Conservation (phyloP, 2,797 vertebrate species). For the Menidia menidia region DNA sequence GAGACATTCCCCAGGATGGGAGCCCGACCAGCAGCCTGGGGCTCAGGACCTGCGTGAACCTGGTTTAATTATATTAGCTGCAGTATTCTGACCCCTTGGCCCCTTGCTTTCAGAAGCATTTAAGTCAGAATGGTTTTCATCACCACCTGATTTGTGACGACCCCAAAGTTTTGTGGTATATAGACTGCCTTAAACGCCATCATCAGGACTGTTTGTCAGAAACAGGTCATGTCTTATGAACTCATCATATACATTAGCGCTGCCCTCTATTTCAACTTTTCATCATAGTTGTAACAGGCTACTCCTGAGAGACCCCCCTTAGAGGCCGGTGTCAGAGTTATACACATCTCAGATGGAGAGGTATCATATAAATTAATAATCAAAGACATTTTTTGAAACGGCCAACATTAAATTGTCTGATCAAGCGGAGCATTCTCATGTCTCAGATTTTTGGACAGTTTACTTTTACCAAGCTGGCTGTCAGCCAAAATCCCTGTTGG, state of each 20-base stretch:
- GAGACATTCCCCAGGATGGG: constrained; percentile 60
- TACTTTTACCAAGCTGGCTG: constrained; percentile 20
- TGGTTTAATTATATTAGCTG: constrained; percentile 76
- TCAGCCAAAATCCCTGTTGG: constrained; percentile 57
- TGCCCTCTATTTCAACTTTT: constrained; percentile 48
- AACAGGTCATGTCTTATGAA: constrained; percentile 68
- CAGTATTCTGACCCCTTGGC: constrained; percentile 71
- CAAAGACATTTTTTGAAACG: background rate
- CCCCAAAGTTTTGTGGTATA: constrained; percentile 52
- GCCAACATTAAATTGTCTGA: background rate
- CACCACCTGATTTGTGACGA: constrained; percentile 65
- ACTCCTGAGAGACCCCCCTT: constrained; percentile 54
- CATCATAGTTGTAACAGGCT: constrained; percentile 44
- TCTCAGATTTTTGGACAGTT: constrained; percentile 27
- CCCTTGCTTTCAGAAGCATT: constrained; percentile 73
- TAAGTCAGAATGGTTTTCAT: constrained; percentile 74
- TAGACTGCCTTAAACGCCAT: constrained; percentile 47
- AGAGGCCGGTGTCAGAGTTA: constrained; percentile 52
- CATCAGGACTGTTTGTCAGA: constrained; percentile 73
- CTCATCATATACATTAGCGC: constrained; percentile 31
- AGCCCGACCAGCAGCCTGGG: constrained; percentile 63
- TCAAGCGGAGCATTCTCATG: constrained; percentile 15
- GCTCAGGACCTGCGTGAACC: constrained; percentile 66
- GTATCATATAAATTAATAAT: background rate
- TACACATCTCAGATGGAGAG: background rate